phyloP scores from a whole-genome alignment of 1,140 invertebrate genomes.

The Sipha flava region DNA sequence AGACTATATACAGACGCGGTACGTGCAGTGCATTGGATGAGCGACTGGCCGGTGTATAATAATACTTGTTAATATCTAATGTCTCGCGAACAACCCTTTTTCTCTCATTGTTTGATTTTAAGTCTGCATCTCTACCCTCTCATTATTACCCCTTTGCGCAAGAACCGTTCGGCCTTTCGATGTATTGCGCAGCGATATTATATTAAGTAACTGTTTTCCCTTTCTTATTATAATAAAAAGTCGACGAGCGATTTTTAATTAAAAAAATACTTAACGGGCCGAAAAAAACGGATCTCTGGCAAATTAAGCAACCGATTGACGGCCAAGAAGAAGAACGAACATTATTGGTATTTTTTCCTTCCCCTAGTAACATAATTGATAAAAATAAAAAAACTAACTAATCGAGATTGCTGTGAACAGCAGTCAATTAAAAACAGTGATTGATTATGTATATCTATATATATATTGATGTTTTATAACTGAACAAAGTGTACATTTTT shows the following conservation, averaged over 20 bases:
- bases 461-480: not conserved
- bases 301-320: slow-evolving; percentile 27
- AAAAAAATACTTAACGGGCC: slow-evolving; percentile 29
- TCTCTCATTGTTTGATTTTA: not conserved
- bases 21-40: too few relatives aligned
- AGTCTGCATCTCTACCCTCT: not conserved
- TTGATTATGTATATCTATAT: not conserved
- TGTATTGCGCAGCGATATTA: not conserved
- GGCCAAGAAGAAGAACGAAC: not conserved
- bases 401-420: not conserved
- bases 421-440: not conserved
- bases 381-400: not conserved
- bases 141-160: too few relatives aligned
- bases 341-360: slow-evolving; percentile 24
- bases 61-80: too few relatives aligned
- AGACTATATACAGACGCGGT: too few relatives aligned
- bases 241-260: slow-evolving; percentile 19
- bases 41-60: not conserved
- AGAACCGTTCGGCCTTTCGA: not conserved
- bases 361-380: not conserved
- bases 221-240: not conserved
- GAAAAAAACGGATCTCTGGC: slow-evolving; percentile 13
- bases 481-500: not conserved
- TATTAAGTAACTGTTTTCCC: not conserved
- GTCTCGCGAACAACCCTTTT: not conserved